Base-by-base conservation (phyloP, 1,140 invertebrate genomes). In the Drosophila gunungcola region DNA sequence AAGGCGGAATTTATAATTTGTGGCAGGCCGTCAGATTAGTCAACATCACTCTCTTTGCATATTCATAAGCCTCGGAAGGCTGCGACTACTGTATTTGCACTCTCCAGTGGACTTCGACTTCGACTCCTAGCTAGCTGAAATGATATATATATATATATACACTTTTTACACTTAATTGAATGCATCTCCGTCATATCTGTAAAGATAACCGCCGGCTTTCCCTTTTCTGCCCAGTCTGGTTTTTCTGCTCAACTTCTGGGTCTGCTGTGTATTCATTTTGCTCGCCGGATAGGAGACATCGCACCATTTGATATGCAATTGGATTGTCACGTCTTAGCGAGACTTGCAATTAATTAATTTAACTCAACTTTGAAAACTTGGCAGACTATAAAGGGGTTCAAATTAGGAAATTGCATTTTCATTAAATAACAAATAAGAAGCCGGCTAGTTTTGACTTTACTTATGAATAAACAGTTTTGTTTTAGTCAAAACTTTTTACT, bases 41-140 rank as follows among this genome's bases (percentile, higher is more conserved):
- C 73, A 64, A 86, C 78, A 57, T 55, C 69, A 52, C 43, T 76
- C 77, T 73, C 76, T 88, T 86, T 72, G 78, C 79, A 88, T 86
- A 68, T 88, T 82, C 83, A 88, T 82, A 88, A 82, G 80, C 70
- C 42, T 52, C 39, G 52, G 43, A 1, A 57, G n/a, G 16, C 62
- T 53, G 9, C 56, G 34, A 32, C 51, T 32, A 41, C 62, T 41
- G 56, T 34, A 13, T 52, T 42, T 46, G 46, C 41, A 42, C 57
- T 21, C 43, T 62, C 53, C 32, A 58, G 54, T 61, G 51, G 12
- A 42, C 41, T 46, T 51, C 16, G 16, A 42, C 41, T 46, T 51
- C 41, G 62, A 39, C 39, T 62, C 25, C 34, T n/a, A 34, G 68
- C 63, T 86, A 78, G 74, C 78, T 79, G 65, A 72, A 78, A 86